Percentiles rank a stretch among this genome's conserved stretches.
Conservation (phyloP, 1,140 invertebrate species). For the Marisa cornuarietis region DNA sequence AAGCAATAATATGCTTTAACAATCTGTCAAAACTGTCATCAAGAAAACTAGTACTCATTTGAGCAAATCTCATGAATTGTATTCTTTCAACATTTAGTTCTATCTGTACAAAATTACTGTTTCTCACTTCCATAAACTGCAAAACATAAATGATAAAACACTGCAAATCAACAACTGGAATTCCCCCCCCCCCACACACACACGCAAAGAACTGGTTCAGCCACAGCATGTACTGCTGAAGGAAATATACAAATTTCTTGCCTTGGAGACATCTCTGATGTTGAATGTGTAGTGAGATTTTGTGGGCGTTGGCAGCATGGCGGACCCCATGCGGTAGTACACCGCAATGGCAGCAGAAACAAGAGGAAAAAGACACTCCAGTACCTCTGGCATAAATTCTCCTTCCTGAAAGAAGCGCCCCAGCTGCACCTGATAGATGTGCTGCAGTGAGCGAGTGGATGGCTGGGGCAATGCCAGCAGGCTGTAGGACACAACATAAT, state of each 20-base stretch:
- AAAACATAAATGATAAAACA: too few relatives aligned
- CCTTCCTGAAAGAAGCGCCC: conserved; percentile 62
- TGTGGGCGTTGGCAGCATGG: conserved; percentile 64
- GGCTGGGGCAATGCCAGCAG: conserved; percentile 64
- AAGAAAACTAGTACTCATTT: too few relatives aligned
- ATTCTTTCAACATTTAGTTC: too few relatives aligned
- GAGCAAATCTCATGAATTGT: too few relatives aligned
- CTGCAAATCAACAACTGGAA: too few relatives aligned
- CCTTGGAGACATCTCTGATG: conserved; percentile 84
- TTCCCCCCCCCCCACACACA: too few relatives aligned
- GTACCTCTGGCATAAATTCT: conserved; percentile 64
- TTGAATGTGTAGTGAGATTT: conserved; percentile 93
- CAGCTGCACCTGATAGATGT: conserved; percentile 66
- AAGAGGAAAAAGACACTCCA: conserved; percentile 58
- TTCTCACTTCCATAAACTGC: too few relatives aligned
- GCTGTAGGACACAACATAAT: conserved; percentile 37
- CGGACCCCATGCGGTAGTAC: conserved; percentile 61
- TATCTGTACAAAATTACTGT: too few relatives aligned
- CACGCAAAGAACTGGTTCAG: too few relatives aligned
- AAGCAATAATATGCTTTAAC: too few relatives aligned
- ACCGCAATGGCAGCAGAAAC: conserved; percentile 63
- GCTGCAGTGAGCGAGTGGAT: conserved; percentile 63
- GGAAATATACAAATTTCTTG: conserved; percentile 40
- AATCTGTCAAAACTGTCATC: too few relatives aligned
- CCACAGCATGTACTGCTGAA: too few relatives aligned